Evolutionary conservation across 64 coral and sea anemone species (phyloP).

Genomic region (Astreopora myriophthalma): DNA sequence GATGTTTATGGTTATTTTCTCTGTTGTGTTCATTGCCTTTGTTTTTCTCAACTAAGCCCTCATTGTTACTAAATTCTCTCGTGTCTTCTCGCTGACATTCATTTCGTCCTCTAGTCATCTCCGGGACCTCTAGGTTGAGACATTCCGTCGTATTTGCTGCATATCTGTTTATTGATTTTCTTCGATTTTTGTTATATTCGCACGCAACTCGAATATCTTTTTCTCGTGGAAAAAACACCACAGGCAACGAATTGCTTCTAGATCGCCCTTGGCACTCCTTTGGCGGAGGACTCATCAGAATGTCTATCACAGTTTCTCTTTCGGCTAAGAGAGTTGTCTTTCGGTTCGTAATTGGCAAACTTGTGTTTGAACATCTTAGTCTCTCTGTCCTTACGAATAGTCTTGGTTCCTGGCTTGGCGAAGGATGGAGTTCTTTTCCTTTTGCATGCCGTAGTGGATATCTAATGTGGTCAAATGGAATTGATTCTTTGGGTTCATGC

Average conservation of each 20-base stretch:
- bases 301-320: neutral
- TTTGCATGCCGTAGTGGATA: neutral
- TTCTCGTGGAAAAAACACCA: neutral
- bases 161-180: neutral
- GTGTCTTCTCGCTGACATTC: neutral
- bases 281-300: neutral
- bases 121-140: neutral
- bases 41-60: neutral
- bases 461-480: neutral
- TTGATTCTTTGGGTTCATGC: slow-evolving; percentile 32
- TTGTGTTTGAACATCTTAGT: neutral
- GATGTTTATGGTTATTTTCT: neutral
- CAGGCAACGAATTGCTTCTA: neutral
- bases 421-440: neutral
- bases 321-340: neutral
- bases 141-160: neutral
- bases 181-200: neutral
- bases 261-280: neutral
- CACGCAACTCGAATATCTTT: neutral
- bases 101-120: neutral
- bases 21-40: neutral
- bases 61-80: neutral
- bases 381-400: neutral
- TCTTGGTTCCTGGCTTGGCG: neutral
- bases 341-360: neutral